These are phyloP conservation scores for Hippopotamyrus pictus DNA, from an alignment of 2,797 vertebrate species.

Conservation along the genomic window DNA sequence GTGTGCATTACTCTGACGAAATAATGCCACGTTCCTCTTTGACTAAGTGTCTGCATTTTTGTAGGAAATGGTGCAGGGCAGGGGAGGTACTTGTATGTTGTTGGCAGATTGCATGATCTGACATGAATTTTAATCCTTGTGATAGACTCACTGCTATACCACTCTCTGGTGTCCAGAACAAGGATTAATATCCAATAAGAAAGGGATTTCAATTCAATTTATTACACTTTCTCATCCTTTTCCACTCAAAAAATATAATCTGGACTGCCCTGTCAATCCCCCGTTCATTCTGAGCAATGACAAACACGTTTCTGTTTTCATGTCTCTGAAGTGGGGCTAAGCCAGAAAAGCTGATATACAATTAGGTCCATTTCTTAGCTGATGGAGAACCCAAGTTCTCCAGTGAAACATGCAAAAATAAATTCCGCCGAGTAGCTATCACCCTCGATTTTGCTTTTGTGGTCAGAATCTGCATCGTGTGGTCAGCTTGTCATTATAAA, in stretches of 20 bases:
- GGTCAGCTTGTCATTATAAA: background rate
- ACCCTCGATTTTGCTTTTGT: background rate
- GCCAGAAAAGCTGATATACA: background rate
- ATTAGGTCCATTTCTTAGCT: background rate
- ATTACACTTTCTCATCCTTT: conserved; percentile 35
- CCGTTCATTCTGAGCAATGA: background rate
- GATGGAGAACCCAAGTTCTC: background rate
- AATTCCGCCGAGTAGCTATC: background rate
- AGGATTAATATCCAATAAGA: conserved; percentile 49
- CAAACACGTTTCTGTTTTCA: background rate
- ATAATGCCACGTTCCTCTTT: background rate
- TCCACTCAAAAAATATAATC: conserved; percentile 41
- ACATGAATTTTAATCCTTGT: conserved; percentile 14
- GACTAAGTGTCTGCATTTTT: background rate
- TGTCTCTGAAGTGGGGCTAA: background rate
- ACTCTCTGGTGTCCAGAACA: background rate
- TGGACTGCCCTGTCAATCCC: conserved; percentile 23
- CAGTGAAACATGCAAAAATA: background rate
- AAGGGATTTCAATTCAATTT: conserved; percentile 51
- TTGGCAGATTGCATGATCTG: conserved; percentile 32
- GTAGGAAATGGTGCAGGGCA: background rate
- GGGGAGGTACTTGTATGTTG: background rate
- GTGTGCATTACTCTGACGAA: background rate
- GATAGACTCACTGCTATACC: background rate
- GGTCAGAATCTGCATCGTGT: background rate